These are phyloP conservation scores for Oligia latruncula DNA, from an alignment of 2,888 invertebrate genomes.

Conservation along the genomic window DNA sequence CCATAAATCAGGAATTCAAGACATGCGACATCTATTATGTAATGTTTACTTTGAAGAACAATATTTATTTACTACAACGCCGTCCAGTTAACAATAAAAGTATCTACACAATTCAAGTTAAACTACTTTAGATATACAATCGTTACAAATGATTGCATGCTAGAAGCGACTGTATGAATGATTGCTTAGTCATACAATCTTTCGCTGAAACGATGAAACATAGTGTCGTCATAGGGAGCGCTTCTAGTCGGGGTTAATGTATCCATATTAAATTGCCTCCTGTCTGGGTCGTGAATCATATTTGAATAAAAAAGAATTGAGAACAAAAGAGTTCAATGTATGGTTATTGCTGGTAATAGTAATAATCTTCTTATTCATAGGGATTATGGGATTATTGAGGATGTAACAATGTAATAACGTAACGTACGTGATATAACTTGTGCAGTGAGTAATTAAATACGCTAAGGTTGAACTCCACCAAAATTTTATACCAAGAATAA, in stretches of 20 bases:
- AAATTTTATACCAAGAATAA: background rate
- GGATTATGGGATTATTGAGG: constrained; percentile 24
- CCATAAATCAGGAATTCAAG: background rate
- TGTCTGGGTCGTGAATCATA: constrained; percentile 61
- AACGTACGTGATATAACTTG: background rate
- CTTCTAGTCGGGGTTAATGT: constrained; percentile 67
- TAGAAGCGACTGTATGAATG: constrained; percentile 76
- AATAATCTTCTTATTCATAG: constrained; percentile 35
- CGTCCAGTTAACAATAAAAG: constrained; percentile 31
- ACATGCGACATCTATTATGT: constrained; percentile 23
- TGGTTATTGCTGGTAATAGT: constrained; percentile 38
- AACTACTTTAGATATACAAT: constrained; percentile 48
- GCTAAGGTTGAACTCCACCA: background rate
- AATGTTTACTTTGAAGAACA: constrained; percentile 42
- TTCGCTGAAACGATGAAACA: constrained; percentile 85
- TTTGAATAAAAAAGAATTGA: constrained; percentile 44
- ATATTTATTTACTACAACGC: constrained; percentile 37
- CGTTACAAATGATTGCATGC: constrained; percentile 63
- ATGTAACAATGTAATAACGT: background rate
- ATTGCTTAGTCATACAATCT: constrained; percentile 77
- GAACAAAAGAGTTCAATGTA: constrained; percentile 61
- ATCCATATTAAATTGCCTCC: constrained; percentile 64
- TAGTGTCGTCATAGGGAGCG: constrained; percentile 70
- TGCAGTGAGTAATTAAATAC: background rate
- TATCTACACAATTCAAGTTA: constrained; percentile 11